Conservation (phyloP, 2,113 vertebrate genomes). For the Ptychochromis oligacanthus region DNA sequence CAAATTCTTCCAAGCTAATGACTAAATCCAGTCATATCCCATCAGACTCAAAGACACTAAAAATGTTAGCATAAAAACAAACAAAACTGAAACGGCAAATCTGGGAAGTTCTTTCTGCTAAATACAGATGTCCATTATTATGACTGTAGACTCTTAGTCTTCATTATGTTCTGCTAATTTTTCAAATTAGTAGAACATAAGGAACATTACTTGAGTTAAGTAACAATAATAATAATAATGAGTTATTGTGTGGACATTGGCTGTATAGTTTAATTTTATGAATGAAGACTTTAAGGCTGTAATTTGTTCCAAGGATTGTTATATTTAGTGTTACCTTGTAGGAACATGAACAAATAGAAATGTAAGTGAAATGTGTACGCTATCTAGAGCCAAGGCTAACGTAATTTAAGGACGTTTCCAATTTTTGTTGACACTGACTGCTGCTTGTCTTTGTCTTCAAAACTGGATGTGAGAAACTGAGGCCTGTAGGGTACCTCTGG, state of each 20-base stretch:
- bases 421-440: background rate
- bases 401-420: background rate
- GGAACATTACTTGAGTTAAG: background rate
- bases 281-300: conserved; percentile 15
- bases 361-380: too few species aligned
- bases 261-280: conserved; percentile 17
- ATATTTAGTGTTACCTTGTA: too few species aligned
- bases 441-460: background rate
- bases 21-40: background rate
- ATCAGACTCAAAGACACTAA: background rate
- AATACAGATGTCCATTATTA: background rate
- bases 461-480: background rate
- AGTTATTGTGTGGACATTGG: conserved; percentile 24
- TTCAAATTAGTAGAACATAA: background rate
- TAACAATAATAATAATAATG: too few species aligned
- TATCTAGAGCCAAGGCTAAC: too few species aligned
- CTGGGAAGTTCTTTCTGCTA: background rate
- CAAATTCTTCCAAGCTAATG: background rate
- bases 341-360: too few species aligned
- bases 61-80: background rate
- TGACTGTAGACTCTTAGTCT: background rate
- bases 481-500: too few species aligned
- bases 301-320: too few species aligned
- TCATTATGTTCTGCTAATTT: background rate
- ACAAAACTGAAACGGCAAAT: background rate